A percentile compares a stretch with the other conserved stretches of the same genome.
Evolutionary conservation across 2,113 vertebrate genomes (phyloP).

Genomic region (Cyanoliseus patagonus): DNA sequence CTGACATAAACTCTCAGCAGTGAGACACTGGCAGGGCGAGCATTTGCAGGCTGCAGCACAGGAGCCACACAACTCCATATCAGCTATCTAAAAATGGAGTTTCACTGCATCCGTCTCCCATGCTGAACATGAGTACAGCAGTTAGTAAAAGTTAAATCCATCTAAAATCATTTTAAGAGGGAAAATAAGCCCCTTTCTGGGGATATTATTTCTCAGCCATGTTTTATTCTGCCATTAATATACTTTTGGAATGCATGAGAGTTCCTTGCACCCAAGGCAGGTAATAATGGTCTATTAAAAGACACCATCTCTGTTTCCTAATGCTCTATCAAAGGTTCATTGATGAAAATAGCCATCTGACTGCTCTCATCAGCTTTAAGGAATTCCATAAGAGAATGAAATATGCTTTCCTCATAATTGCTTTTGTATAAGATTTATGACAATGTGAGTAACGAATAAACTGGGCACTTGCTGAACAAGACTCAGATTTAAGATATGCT

Average conservation of each 20-base stretch:
- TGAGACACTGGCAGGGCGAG: background rate
- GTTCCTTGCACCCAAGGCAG: slow-evolving; percentile 65
- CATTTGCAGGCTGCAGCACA: rapidly evolving
- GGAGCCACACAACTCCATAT: rapidly evolving
- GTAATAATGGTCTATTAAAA: slow-evolving; percentile 68
- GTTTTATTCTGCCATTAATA: slow-evolving; percentile 64
- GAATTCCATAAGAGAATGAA: slow-evolving; percentile 67
- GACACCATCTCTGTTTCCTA: slow-evolving; percentile 62
- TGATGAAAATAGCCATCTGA: slow-evolving; percentile 68
- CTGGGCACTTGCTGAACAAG: slow-evolving; percentile 33
- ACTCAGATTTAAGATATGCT: slow-evolving; percentile 32
- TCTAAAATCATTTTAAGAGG: background rate
- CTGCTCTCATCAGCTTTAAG: slow-evolving; percentile 67
- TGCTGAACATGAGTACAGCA: rapidly evolving
- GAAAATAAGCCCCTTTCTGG: slow-evolving; percentile 33
- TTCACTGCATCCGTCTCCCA: background rate
- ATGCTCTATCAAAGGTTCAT: slow-evolving; percentile 69
- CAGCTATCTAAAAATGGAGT: background rate
- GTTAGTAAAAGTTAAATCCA: background rate
- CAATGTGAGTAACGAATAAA: slow-evolving; percentile 55
- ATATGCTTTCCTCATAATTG: slow-evolving; percentile 47
- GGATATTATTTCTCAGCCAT: slow-evolving; percentile 31
- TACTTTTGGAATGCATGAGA: slow-evolving; percentile 64
- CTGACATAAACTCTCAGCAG: background rate
- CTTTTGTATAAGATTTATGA: slow-evolving; percentile 59